Conservation (phyloP, 2,888 invertebrate species). For the Litoditis marina region DNA sequence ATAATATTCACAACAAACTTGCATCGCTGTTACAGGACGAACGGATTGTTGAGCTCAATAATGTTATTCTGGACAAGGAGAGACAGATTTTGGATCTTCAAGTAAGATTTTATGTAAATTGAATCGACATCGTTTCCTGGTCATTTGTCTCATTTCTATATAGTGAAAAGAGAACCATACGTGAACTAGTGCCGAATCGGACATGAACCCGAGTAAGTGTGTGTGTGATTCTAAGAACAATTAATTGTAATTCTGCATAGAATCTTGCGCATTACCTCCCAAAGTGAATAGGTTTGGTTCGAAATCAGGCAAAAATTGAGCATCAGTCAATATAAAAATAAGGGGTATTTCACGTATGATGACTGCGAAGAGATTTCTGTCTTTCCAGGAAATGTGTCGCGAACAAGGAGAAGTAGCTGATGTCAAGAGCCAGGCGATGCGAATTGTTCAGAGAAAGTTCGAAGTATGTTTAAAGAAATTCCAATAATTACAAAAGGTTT, state of each 20-base stretch:
- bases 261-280: too few relatives aligned
- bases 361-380: background rate
- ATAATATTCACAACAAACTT: too few relatives aligned
- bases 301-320: too few relatives aligned
- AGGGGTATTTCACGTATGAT: background rate
- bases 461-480: conserved; percentile 16
- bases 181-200: too few relatives aligned
- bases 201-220: too few relatives aligned
- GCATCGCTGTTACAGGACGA: conserved; percentile 66
- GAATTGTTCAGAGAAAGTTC: conserved; percentile 50
- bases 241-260: too few relatives aligned
- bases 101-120: conserved; percentile 63
- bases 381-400: conserved; percentile 46
- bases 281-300: too few relatives aligned
- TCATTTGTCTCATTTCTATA: too few relatives aligned
- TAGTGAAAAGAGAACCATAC: too few relatives aligned
- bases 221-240: too few relatives aligned
- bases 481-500: too few relatives aligned
- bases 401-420: conserved; percentile 56
- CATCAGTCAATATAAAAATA: background rate
- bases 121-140: conserved; percentile 66
- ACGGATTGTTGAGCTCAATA: conserved; percentile 71
- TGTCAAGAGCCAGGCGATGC: conserved; percentile 55
- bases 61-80: conserved; percentile 75
- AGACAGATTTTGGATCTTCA: conserved; percentile 76